Base-by-base conservation (phyloP, 1,140 invertebrate genomes). In the Lucilia sericata region DNA sequence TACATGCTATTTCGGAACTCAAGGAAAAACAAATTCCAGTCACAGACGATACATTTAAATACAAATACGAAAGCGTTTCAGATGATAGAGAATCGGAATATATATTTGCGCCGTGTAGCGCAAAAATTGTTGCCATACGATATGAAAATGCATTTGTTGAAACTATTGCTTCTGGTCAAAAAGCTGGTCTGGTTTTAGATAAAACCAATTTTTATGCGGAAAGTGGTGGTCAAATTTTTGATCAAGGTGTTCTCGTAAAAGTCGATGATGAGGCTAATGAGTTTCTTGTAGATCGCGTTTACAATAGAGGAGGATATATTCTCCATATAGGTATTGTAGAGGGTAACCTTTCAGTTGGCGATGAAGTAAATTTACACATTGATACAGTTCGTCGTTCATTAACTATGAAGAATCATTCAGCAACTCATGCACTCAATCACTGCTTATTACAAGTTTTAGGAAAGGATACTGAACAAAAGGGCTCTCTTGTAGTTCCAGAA, bases 321-420 rank as follows among this genome's bases (percentile, higher is more conserved):
- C 92, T 99, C 13, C 99, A 99, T 88, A 95, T 97, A 86, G 98
- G 98, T 42, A 94, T 94, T 86, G 93, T 97, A 74, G 97, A 98
- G 92, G 98, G 98, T 21, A 93, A 90, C 0, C 91, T 99, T 12
- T 94, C 93, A 88, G 94, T 98, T 82, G 98, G 98, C 3, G 98
- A 99, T 92, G 94, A 94, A 88, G 92, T 99, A 10, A 92, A 94
- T 82, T 92, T 98, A 17, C 93, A 95, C 85, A 93, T 99, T 85
- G 98, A 99, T 92, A 94, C 94, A 82, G 93, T 95, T 86, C 93
- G 98, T 84, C 93, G 98, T 89, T 93, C 95, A 86, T 91, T 96
- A 8, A 93, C 99, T 30, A 99, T 99, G 99, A 99, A 97, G 88
- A 99, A 99, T 92, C 99, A 99, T 88, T 99, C 99, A 30, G 99